Evolutionary conservation across 92 coral and sea anemone genomes (phyloP), one percentile per base, ranked within the genome.

Genomic region (Bergia puertoricense): DNA sequence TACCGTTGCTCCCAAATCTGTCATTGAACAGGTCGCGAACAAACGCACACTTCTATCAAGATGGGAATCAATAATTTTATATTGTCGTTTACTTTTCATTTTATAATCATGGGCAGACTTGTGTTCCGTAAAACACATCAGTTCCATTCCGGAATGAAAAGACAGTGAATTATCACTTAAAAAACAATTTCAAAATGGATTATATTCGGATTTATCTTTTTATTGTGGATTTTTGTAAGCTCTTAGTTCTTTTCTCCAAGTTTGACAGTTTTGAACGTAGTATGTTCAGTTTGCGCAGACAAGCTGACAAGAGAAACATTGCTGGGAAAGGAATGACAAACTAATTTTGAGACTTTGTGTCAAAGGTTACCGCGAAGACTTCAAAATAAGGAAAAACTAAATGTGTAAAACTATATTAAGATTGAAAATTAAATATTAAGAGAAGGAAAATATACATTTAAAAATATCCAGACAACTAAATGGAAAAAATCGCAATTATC

Each of bases 111-210:
- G 14, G 50, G 16, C 74, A 37, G 22, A 6, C 40, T 16, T 23
- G 43, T n/a, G 37, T 45, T 8, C 62, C 30, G 15, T 22, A 71
- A 84, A 84, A 68, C 48, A 71, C 67, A 37, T 69, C 71, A 69
- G 46, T 36, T 48, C 37, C 20, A 76, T 44, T 83, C 39, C 43
- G 1, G 46, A 45, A 15, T 80, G 68, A 80, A 80, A 80, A 37
- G 50, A 8, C 44, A 38, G 56, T 68, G 85, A 69, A 44, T 71
- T 84, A 84, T 84, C 85, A 80, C 85, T 39, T 80, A 15, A 43
- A 67, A 66, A 14, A 51, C 16, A 7, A 20, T 67, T 67, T 82
- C 4, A 68, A 43, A 41, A 16, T 42, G 44, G 23, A 5, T 1
- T 50, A 4, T 48, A 39, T 8, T 37, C 20, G 42, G 15, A 1